These are phyloP conservation scores for Willisornis vidua DNA, from an alignment of 2,113 vertebrate species.

Conservation along the genomic window DNA sequence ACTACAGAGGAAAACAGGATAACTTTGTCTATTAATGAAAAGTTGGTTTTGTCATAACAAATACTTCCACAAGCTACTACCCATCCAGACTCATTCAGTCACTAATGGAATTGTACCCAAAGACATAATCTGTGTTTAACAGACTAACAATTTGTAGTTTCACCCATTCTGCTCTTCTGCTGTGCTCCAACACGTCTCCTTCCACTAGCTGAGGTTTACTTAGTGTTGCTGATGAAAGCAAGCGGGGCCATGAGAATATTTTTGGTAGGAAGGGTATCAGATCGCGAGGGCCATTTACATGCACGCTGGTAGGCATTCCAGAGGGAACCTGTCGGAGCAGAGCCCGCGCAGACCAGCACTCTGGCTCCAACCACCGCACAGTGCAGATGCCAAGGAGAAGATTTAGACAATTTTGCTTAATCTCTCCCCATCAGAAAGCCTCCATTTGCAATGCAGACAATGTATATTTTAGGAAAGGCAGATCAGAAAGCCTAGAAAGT, in stretches of 20 bases:
- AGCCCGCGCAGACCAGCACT: neutral
- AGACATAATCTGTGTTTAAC: slow-evolving; percentile 63
- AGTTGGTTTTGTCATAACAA: slow-evolving; percentile 67
- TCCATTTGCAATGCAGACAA: neutral
- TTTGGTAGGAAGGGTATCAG: slow-evolving; percentile 40
- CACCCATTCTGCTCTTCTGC: slow-evolving; percentile 42
- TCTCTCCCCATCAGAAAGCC: neutral
- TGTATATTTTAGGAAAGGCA: neutral
- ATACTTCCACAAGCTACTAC: slow-evolving; percentile 69
- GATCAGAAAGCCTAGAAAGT: neutral
- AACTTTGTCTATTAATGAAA: slow-evolving; percentile 71
- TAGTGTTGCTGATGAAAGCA: slow-evolving; percentile 49
- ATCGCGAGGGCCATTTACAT: neutral
- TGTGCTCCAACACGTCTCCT: slow-evolving; percentile 50
- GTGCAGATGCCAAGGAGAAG: neutral
- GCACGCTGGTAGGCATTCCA: neutral
- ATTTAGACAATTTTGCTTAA: neutral
- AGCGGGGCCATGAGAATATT: slow-evolving; percentile 18
- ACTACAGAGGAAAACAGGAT: slow-evolving; percentile 65
- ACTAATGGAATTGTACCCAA: slow-evolving; percentile 65
- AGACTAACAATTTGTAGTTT: slow-evolving; percentile 66
- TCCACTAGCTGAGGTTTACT: slow-evolving; percentile 41
- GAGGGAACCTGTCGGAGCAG: slow-evolving; percentile 32
- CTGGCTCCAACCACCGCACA: neutral
- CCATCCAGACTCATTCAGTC: slow-evolving; percentile 64